phyloP scores from a whole-genome alignment of 1,140 invertebrate species.

The Tetramorium simillimum region DNA sequence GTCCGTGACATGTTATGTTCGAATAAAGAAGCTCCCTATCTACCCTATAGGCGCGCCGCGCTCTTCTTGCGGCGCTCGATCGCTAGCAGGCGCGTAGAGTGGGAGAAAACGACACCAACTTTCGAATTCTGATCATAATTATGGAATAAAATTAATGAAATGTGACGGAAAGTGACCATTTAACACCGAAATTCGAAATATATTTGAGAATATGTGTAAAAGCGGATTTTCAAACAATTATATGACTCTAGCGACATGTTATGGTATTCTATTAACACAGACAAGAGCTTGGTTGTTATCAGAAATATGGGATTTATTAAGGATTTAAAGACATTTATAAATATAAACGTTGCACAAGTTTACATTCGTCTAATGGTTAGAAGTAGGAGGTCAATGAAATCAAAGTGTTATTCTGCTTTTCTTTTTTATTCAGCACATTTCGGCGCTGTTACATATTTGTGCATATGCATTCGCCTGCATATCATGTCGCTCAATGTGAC shows the following conservation, averaged over 20 bases:
- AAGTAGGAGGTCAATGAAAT: background rate
- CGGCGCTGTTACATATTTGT: background rate
- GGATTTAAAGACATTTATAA: background rate
- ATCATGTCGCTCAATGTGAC: background rate
- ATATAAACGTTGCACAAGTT: background rate
- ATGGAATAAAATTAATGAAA: background rate
- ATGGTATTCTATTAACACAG: background rate
- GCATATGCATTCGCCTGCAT: background rate
- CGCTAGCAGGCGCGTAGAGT: no score
- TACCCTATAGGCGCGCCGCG: no score
- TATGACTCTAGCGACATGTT: background rate
- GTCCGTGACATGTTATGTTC: background rate
- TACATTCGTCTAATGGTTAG: constrained; percentile 7
- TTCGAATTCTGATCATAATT: no score
- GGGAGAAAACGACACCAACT: no score
- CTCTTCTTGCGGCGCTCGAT: no score
- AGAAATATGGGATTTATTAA: constrained; percentile 39
- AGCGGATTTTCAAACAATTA: background rate
- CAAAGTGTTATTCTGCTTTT: background rate
- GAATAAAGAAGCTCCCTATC: no score
- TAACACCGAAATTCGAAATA: background rate
- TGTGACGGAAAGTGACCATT: background rate
- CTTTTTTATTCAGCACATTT: constrained; percentile 3
- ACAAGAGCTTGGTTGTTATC: background rate
- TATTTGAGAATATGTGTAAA: background rate